phyloP scores from a whole-genome alignment of 2,888 invertebrate genomes.

The Apodemia duryi region DNA sequence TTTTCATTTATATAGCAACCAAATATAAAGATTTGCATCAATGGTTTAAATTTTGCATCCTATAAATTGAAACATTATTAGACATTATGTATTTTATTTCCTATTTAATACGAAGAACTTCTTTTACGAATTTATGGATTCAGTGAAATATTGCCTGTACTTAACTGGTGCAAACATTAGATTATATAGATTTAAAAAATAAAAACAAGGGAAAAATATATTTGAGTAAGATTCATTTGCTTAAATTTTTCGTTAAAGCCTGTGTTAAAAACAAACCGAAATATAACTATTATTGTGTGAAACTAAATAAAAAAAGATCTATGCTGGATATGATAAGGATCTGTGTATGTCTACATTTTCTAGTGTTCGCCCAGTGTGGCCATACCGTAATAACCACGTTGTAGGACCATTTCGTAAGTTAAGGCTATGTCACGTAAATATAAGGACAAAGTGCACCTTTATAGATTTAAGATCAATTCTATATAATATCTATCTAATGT shows the following conservation, averaged over 20 bases:
- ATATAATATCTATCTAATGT: neutral
- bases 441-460: slow-evolving; percentile 45
- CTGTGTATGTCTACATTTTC: neutral
- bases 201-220: too few relatives aligned
- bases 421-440: slow-evolving; percentile 36
- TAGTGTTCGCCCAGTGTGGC: slow-evolving; percentile 17
- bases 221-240: too few relatives aligned
- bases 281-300: too few relatives aligned
- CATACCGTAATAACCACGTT: slow-evolving; percentile 30
- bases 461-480: slow-evolving; percentile 33
- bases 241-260: too few relatives aligned
- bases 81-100: slow-evolving; percentile 12
- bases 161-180: neutral
- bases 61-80: too few relatives aligned
- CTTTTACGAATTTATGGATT: slow-evolving; percentile 32
- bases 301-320: too few relatives aligned
- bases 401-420: slow-evolving; percentile 42
- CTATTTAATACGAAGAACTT: neutral
- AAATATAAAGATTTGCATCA: too few relatives aligned
- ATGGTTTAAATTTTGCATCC: too few relatives aligned
- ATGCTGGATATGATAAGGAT: neutral
- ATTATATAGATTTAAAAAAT: neutral
- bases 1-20: too few relatives aligned
- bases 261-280: too few relatives aligned
- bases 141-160: slow-evolving; percentile 10